Evolutionary conservation across 2,113 vertebrate genomes (phyloP), one percentile per base, ranked within the genome.

Genomic region (Saguinus midas): DNA sequence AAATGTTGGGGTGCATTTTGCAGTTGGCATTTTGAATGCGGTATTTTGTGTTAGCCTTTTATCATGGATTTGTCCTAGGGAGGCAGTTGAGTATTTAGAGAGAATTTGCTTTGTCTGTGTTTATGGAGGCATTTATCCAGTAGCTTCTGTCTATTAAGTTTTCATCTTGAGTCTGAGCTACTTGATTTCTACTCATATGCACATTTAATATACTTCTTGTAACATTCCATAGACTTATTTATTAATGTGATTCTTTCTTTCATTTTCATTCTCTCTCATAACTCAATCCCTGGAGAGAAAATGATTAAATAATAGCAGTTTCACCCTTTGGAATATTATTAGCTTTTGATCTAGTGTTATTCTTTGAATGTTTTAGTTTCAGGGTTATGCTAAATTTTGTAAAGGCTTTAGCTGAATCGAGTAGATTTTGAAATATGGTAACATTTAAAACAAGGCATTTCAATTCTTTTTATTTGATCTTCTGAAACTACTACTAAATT

Each of bases 401-500:
- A 84, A 79, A 66, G 32, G 32, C 4, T 61, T 89, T 97, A 97
- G 68, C 86, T 87, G 75, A 96, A 85, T 23, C 45, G 13, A 93
- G 27, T 95, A 70, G 78, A 52, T 73, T 96, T 84, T 50, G 85
- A 92, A 90, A 87, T 96, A 92, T 10, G 35, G 25, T 84, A 70
- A 92, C 90, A 55, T 73, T 55, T 90, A 29, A 96, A 93, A 58
- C 35, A 50, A 68, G 21, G 11, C 11, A 93, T 94, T 94, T 94
- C 6, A 84, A 20, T 94, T 94, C 66, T 94, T 91, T 79, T 25
- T 68, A 93, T 29, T 90, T 87, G 40, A 58, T 48, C 64, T 82
- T 96, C 70, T 96, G 91, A 94, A 96, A 96, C 90, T 80, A 70
- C 37, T 43, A 35, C 86, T 95, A 91, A 79, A 87, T 29, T 70